Conservation (phyloP, 2,113 vertebrate species). For the Plecotus auritus region DNA sequence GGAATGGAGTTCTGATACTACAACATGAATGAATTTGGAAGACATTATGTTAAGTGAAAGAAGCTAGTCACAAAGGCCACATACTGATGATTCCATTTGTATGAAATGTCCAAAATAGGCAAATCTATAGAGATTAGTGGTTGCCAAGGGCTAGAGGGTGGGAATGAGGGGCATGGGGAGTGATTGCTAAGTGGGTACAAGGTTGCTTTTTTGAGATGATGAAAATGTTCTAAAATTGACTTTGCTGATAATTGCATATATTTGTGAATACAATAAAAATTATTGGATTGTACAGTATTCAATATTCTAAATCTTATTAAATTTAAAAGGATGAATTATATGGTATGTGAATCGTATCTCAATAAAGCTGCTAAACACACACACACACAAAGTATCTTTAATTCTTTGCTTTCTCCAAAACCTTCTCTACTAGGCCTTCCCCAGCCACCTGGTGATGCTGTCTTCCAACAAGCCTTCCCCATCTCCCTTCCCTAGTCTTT, state of each 20-base stretch:
- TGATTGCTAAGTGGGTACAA: neutral
- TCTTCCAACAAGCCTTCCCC: neutral
- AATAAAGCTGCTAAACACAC: neutral
- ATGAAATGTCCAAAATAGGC: neutral
- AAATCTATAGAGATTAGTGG: neutral
- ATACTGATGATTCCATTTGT: neutral
- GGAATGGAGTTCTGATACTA: neutral
- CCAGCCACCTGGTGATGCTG: neutral
- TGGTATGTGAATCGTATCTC: neutral
- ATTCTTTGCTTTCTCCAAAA: conserved; percentile 2
- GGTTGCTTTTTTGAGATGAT: neutral
- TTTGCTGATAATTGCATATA: neutral
- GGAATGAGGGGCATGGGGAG: neutral
- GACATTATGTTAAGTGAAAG: neutral
- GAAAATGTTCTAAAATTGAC: neutral
- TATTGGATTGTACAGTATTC: neutral
- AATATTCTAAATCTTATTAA: neutral
- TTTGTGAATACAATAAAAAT: neutral
- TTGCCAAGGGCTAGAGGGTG: neutral
- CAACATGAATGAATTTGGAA: neutral
- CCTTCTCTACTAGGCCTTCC: neutral
- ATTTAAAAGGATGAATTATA: neutral
- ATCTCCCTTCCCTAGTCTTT: neutral
- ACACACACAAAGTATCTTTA: neutral
- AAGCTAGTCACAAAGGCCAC: neutral